Percentiles rank a stretch among this genome's conserved stretches.
Conservation (phyloP, 2,888 invertebrate species). For the Cinara cedri region DNA sequence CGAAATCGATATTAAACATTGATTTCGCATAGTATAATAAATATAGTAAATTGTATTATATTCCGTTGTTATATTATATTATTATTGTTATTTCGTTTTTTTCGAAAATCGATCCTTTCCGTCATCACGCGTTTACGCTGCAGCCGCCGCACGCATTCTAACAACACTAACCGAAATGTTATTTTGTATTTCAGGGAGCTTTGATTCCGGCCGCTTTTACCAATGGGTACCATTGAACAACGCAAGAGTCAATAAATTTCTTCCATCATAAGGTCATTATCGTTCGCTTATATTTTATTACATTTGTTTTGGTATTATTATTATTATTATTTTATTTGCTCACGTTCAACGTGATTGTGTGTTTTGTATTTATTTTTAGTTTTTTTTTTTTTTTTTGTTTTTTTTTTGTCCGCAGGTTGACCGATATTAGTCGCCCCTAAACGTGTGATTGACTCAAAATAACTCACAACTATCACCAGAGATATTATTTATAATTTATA, state of each 20-base stretch:
- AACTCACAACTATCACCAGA: slow-evolving; percentile 56
- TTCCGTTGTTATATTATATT: too few relatives aligned
- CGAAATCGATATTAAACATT: neutral
- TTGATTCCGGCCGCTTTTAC: slow-evolving; percentile 98
- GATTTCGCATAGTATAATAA: too few relatives aligned
- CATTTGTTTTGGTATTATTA: too few relatives aligned
- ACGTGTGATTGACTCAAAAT: slow-evolving; percentile 50
- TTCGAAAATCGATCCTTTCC: too few relatives aligned
- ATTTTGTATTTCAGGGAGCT: slow-evolving; percentile 79
- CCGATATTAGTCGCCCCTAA: slow-evolving; percentile 49
- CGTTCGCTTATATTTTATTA: neutral
- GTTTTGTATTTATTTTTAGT: neutral
- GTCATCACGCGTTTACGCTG: too few relatives aligned
- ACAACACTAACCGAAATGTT: neutral
- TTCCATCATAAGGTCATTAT: slow-evolving; percentile 54
- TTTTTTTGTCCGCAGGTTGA: slow-evolving; percentile 35
- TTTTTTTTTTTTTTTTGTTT: slow-evolving; percentile 1
- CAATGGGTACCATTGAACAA: slow-evolving; percentile 93
- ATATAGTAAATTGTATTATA: too few relatives aligned
- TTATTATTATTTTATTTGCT: too few relatives aligned
- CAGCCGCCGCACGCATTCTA: too few relatives aligned
- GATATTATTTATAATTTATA: slow-evolving; percentile 19
- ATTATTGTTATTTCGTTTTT: neutral
- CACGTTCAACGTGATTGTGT: too few relatives aligned
- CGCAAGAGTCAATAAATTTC: slow-evolving; percentile 56